A percentile compares a stretch with the other conserved stretches of the same genome.
Evolutionary conservation across 2,797 vertebrate species (phyloP).

Genomic region (Hoplostethus mediterraneus): DNA sequence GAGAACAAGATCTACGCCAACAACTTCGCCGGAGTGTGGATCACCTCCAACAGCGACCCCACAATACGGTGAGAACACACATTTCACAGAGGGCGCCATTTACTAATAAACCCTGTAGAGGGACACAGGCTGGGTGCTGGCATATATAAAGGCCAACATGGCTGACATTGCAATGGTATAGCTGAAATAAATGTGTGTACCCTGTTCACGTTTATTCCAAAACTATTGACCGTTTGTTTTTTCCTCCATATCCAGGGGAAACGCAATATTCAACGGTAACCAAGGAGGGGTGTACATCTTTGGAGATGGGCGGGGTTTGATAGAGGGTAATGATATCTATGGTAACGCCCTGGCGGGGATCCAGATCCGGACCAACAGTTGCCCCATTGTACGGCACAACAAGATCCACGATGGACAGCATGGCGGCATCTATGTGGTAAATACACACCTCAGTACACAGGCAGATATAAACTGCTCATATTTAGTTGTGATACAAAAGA

Average conservation of each 20-base stretch:
- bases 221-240: neutral
- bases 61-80: constrained; percentile 92
- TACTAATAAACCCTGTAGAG: neutral
- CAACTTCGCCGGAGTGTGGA: constrained; percentile 99
- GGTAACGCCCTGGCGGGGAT: constrained; percentile 94
- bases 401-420: constrained; percentile 95
- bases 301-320: constrained; percentile 93
- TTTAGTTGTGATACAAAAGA: neutral
- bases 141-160: neutral
- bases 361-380: constrained; percentile 94
- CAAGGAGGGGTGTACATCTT: constrained; percentile 96
- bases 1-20: constrained; percentile 99
- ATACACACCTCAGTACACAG: constrained; percentile 40
- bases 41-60: constrained; percentile 99
- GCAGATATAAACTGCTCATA: neutral
- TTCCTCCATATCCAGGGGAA: constrained; percentile 80
- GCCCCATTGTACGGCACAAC: constrained; percentile 94
- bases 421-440: constrained; percentile 93
- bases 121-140: neutral
- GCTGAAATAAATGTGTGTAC: neutral
- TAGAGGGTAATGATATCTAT: constrained; percentile 95
- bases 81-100: neutral
- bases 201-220: neutral
- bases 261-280: constrained; percentile 95
- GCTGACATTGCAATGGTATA: too few species aligned